Evolutionary conservation across 2,888 invertebrate species (phyloP).

Genomic region (Harpagoxenus sublaevis): DNA sequence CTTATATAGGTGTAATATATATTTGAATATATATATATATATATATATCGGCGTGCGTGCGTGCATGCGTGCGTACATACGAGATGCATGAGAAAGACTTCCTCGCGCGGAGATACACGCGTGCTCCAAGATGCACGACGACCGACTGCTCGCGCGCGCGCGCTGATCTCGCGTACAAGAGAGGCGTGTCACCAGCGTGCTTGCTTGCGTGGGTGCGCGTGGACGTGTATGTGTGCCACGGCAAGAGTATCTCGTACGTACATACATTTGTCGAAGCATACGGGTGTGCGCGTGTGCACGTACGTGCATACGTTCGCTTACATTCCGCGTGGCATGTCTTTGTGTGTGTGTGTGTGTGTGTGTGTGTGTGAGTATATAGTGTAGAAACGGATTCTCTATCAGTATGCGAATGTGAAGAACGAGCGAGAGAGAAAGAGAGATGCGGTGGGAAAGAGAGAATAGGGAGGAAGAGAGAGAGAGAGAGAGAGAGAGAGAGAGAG

Average conservation of each 20-base stretch:
- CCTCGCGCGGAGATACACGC: not conserved
- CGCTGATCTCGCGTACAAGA: not conserved
- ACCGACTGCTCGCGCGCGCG: not conserved
- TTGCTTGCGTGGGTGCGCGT: slow-evolving; percentile 36
- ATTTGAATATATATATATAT: not conserved
- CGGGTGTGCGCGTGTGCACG: not conserved
- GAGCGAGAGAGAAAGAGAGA: slow-evolving; percentile 36
- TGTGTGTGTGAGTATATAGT: slow-evolving; percentile 34
- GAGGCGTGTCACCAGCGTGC: slow-evolving; percentile 16
- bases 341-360: slow-evolving; percentile 31
- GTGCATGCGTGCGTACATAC: not conserved
- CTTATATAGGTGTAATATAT: not conserved
- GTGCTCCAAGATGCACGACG: not conserved
- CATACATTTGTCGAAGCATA: not conserved
- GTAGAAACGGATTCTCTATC: slow-evolving; percentile 41
- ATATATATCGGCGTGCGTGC: not conserved
- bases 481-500: slow-evolving; percentile 57
- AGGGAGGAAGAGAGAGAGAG: not conserved
- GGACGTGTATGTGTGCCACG: slow-evolving; percentile 19
- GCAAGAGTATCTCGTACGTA: not conserved
- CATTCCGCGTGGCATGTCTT: slow-evolving; percentile 55
- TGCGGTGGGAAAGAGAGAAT: slow-evolving; percentile 41
- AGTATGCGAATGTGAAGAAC: slow-evolving; percentile 52
- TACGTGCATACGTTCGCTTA: not conserved
- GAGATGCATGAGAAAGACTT: not conserved